Evolutionary conservation across 2,113 vertebrate species (phyloP).

Genomic region (Bombycilla garrulus): DNA sequence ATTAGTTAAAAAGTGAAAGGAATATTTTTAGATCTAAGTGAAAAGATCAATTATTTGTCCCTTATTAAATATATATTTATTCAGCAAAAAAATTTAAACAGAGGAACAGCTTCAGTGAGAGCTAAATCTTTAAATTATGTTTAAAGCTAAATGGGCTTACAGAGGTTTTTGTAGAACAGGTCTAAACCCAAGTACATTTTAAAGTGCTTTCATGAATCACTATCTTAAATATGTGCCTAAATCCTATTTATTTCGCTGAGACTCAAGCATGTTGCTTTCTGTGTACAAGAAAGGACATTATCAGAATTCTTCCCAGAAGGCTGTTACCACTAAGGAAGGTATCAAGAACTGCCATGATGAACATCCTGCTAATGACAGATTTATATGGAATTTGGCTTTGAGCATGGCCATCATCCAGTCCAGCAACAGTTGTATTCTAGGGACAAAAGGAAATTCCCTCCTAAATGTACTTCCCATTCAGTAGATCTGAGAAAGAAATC

Average conservation of each 20-base stretch:
- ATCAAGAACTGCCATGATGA: neutral
- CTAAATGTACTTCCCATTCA: fast-evolving
- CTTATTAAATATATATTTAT: neutral
- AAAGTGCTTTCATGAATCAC: neutral
- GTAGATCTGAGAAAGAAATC: neutral
- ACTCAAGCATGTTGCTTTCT: neutral
- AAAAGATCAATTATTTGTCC: neutral
- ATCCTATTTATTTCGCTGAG: neutral
- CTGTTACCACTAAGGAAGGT: neutral
- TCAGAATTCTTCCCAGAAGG: neutral
- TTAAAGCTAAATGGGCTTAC: neutral
- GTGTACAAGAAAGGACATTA: neutral
- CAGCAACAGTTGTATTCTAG: neutral
- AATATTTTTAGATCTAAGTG: neutral
- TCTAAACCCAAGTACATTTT: neutral
- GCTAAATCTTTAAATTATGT: neutral
- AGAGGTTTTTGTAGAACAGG: neutral
- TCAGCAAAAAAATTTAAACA: neutral
- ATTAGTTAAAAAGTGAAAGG: neutral
- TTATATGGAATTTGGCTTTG: neutral
- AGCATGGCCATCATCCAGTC: neutral
- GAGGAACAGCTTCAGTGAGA: neutral
- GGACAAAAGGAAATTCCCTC: neutral
- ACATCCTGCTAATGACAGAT: neutral
- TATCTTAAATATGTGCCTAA: neutral